Evolutionary conservation across 2,888 invertebrate species (phyloP).

Genomic region (Caenorhabditis sp.): DNA sequence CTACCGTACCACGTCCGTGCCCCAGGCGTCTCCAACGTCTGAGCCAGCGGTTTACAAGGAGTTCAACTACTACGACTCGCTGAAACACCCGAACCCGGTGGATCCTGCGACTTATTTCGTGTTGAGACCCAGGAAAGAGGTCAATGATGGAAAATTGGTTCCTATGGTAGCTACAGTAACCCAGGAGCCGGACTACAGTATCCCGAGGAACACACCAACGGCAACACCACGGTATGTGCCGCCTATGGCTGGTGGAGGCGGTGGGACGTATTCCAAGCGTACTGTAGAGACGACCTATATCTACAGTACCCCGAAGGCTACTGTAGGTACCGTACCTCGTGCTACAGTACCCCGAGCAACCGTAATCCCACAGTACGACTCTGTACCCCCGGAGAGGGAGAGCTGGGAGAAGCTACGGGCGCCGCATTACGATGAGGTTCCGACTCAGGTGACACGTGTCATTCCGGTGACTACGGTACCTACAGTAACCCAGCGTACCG

Average conservation of each 20-base stretch:
- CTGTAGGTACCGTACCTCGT: background rate
- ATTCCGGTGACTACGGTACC: background rate
- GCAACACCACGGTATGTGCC: constrained; percentile 3
- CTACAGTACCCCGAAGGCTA: no score
- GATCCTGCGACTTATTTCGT: constrained; percentile 10
- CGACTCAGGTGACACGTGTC: background rate
- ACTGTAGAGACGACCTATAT: constrained; percentile 1
- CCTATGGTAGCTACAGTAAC: constrained; percentile 7
- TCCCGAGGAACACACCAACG: constrained; percentile 2
- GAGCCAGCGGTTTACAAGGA: constrained; percentile 21
- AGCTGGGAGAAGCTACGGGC: background rate
- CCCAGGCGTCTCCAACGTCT: no score
- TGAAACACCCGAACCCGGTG: constrained; percentile 45
- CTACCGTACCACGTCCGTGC: constrained; percentile 22
- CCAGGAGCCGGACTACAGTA: constrained; percentile 22
- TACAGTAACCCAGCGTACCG: constrained; percentile 5
- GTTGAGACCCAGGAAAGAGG: constrained; percentile 16
- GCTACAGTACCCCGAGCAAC: background rate
- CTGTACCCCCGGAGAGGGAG: background rate
- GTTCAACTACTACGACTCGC: constrained; percentile 55
- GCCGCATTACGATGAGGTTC: constrained; percentile 10
- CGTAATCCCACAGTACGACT: constrained; percentile 8
- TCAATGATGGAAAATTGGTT: constrained; percentile 22
- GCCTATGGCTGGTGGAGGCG: background rate
- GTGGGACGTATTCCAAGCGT: background rate